These are phyloP conservation scores for Taeniopygia guttata DNA, from an alignment of 2,797 vertebrate species.

Conservation along the genomic window DNA sequence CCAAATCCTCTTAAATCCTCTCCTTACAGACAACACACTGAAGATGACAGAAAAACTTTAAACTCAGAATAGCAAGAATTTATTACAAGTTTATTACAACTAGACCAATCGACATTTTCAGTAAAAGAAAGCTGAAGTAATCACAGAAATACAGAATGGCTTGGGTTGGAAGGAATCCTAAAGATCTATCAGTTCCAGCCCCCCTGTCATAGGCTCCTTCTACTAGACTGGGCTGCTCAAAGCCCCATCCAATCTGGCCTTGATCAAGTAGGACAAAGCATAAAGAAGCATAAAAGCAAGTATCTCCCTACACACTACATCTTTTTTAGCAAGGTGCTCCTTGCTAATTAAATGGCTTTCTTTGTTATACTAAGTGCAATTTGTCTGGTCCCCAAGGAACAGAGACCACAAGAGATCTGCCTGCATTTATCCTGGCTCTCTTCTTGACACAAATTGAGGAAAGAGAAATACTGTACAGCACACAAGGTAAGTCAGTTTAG, in stretches of 20 bases:
- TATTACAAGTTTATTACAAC: not conserved
- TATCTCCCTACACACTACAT: not conserved
- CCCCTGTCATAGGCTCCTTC: not conserved
- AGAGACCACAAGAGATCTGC: not conserved
- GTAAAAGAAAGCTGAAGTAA: not conserved
- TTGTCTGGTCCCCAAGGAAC: not conserved
- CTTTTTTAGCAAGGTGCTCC: not conserved
- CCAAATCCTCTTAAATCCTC: not conserved
- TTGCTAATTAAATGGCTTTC: not conserved
- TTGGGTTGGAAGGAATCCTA: not conserved
- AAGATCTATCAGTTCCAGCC: not conserved
- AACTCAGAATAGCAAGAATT: not conserved
- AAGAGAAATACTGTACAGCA: not conserved
- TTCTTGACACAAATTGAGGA: not conserved
- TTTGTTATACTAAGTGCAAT: not conserved
- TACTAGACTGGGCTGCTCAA: not conserved
- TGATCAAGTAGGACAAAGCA: not conserved
- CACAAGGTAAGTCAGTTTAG: not conserved
- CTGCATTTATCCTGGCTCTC: not conserved
- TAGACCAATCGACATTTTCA: not conserved
- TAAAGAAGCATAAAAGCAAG: not conserved
- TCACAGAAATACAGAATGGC: not conserved
- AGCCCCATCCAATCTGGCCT: not conserved
- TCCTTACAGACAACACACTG: not conserved
- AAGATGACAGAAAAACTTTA: not conserved